Percentiles rank a stretch among this genome's conserved stretches.
phyloP scores from a whole-genome alignment of 2,113 vertebrate species.

The Bungarus multicinctus region DNA sequence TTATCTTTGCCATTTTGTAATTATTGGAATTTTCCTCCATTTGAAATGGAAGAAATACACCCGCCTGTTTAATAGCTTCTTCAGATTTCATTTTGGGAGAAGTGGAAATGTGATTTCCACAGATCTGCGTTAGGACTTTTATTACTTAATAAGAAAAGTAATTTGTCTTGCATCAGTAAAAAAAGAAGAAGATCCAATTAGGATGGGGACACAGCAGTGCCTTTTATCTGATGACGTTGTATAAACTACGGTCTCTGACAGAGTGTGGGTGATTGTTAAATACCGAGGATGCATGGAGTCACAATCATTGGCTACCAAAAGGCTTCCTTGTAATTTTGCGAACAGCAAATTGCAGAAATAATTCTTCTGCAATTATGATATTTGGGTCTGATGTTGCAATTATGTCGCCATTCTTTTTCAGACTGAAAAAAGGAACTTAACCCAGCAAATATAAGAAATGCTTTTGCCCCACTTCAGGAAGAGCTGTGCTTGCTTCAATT shows the following conservation, averaged over 20 bases:
- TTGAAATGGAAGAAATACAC: neutral
- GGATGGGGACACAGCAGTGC: neutral
- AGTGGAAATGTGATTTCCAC: neutral
- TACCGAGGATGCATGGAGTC: too few relatives aligned
- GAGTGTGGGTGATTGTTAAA: neutral
- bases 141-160: constrained; percentile 1
- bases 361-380: neutral
- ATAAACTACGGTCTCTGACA: neutral
- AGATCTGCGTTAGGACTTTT: neutral
- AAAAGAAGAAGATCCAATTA: neutral
- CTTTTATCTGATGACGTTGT: neutral
- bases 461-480: neutral
- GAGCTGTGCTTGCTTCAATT: neutral
- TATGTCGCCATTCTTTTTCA: neutral
- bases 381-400: neutral
- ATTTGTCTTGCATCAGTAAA: neutral
- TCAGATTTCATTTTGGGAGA: neutral
- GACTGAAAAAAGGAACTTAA: neutral
- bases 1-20: neutral
- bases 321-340: neutral
- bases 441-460: neutral
- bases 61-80: neutral
- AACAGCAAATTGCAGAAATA: neutral
- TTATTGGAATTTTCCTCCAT: neutral
- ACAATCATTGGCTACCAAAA: neutral